A percentile compares a stretch with the other conserved stretches of the same genome.
These are phyloP conservation scores for Luperina nickerlii DNA, from an alignment of 2,888 invertebrate genomes.

Conservation along the genomic window DNA sequence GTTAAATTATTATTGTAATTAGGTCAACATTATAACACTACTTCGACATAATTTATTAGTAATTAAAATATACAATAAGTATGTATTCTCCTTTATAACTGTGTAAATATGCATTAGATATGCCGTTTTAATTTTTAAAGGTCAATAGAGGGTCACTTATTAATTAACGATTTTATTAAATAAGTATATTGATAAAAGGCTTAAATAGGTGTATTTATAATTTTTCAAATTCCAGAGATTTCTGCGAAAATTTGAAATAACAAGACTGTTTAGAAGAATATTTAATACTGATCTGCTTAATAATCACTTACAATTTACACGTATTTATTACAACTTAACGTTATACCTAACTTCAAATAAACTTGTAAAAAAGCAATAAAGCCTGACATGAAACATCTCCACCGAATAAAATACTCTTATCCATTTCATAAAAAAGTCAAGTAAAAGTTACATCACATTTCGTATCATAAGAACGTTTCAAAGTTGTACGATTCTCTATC, in stretches of 20 bases:
- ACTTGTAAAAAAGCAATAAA: background rate
- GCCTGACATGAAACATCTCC: background rate
- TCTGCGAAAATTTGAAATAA: too few relatives aligned
- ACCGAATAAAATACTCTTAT: constrained; percentile 32
- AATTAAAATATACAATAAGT: constrained; percentile 6
- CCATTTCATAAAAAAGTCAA: constrained; percentile 43
- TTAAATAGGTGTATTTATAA: background rate
- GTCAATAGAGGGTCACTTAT: constrained; percentile 40
- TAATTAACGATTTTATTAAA: constrained; percentile 8
- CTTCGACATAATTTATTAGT: background rate
- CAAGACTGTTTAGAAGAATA: fast-evolving
- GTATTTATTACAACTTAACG: background rate
- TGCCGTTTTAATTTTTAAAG: constrained; percentile 54
- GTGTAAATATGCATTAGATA: constrained; percentile 50
- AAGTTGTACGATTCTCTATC: constrained; percentile 49
- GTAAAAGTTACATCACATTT: constrained; percentile 49
- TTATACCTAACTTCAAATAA: background rate
- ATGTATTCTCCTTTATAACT: constrained; percentile 46
- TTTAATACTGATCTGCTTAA: background rate
- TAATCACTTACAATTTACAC: background rate
- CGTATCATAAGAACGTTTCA: constrained; percentile 37
- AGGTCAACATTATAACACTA: constrained; percentile 12
- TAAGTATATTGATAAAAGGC: background rate
- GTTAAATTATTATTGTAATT: constrained; percentile 14
- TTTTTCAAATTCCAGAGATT: background rate